phyloP scores from a whole-genome alignment of 2,797 vertebrate genomes.

The Meriones psammophilus region DNA sequence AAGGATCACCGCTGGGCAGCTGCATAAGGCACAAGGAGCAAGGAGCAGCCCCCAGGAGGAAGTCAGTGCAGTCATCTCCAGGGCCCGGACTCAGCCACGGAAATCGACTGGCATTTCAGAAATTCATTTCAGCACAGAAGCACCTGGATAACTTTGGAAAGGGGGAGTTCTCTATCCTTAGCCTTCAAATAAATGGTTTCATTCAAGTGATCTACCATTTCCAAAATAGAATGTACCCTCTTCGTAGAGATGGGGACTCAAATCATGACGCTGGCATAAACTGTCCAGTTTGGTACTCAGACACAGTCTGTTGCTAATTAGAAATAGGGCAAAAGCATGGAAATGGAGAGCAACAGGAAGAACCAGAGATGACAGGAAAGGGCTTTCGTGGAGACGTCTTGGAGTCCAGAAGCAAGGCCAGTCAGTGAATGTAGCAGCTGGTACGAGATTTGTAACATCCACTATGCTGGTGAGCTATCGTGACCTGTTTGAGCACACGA shows the following conservation, averaged over 20 bases:
- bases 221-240: not conserved
- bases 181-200: not conserved
- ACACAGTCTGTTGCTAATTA: not conserved
- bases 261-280: not conserved
- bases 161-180: not conserved
- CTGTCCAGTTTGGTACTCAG: not conserved
- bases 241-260: not conserved
- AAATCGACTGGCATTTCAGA: constrained; percentile 38
- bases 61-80: not conserved
- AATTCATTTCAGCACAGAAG: not conserved
- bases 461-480: too few species aligned
- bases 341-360: not conserved
- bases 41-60: fast-evolving
- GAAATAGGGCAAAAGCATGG: not conserved
- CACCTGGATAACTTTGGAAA: not conserved
- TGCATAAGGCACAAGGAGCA: fast-evolving
- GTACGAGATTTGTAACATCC: not conserved
- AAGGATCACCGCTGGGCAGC: not conserved
- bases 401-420: not conserved
- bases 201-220: not conserved
- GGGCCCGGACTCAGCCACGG: not conserved
- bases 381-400: not conserved
- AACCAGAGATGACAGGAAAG: not conserved
- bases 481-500: not conserved
- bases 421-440: fast-evolving